Conservation (phyloP, 2,113 vertebrate species). For the Oophaga pumilio region DNA sequence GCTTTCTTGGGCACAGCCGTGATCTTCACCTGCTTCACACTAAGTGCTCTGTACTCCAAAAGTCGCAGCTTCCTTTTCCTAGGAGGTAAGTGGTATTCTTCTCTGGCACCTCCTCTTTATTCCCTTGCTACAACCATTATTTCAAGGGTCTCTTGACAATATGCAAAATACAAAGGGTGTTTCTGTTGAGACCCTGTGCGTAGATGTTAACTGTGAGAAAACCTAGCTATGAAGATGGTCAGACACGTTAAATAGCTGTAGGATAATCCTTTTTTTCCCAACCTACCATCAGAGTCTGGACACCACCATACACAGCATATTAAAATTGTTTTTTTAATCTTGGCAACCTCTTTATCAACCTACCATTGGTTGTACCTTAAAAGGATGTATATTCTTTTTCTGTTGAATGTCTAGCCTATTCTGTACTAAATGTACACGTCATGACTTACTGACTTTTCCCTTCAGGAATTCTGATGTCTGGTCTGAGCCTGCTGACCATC, state of each 20-base stretch:
- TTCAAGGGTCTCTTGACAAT: no score
- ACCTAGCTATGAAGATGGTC: no score
- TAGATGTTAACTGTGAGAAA: no score
- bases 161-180: no score
- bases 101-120: not conserved
- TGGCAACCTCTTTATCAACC: not conserved
- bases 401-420: not conserved
- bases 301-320: no score
- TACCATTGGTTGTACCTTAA: not conserved
- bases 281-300: no score
- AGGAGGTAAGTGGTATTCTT: constrained; percentile 76
- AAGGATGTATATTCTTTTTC: constrained; percentile 1
- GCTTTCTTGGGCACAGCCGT: constrained; percentile 90
- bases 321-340: no score
- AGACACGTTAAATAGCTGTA: no score
- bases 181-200: no score
- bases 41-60: constrained; percentile 90
- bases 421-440: not conserved
- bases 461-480: constrained; percentile 87
- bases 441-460: not conserved
- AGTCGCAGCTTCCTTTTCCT: constrained; percentile 93
- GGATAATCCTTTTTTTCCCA: no score
- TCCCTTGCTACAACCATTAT: not conserved
- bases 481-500: constrained; percentile 82
- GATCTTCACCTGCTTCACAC: constrained; percentile 90